These are phyloP conservation scores for Drosophila leonis DNA, from an alignment of 2,888 invertebrate genomes.

Conservation along the genomic window DNA sequence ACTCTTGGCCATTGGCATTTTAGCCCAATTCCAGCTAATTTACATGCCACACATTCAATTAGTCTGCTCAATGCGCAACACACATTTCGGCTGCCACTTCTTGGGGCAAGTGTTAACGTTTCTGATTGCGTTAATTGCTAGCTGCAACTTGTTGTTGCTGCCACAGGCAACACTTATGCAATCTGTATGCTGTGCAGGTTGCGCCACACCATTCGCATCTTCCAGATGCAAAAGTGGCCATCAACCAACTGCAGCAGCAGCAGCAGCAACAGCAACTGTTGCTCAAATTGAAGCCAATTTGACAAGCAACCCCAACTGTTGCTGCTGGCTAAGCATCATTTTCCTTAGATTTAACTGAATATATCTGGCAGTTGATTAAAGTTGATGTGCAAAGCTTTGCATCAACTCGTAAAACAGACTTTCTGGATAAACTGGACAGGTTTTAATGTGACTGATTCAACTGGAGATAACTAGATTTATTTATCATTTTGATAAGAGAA, in stretches of 20 bases:
- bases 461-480: background rate
- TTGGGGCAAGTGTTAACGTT: conserved; percentile 33
- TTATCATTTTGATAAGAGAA: background rate
- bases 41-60: conserved; percentile 59
- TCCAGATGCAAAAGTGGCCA: conserved; percentile 41
- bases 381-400: conserved; percentile 8
- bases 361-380: conserved; percentile 10
- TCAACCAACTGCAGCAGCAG: conserved; percentile 23
- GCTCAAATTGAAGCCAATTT: conserved; percentile 17
- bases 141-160: conserved; percentile 24
- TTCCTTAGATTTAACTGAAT: conserved; percentile 6
- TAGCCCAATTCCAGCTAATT: conserved; percentile 44
- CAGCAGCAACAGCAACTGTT: conserved; percentile 20
- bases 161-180: conserved; percentile 44
- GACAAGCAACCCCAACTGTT: conserved; percentile 13
- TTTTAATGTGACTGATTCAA: background rate
- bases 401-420: conserved; percentile 1
- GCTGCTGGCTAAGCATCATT: conserved; percentile 35
- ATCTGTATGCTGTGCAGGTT: conserved; percentile 10
- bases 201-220: conserved; percentile 29
- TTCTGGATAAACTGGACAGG: background rate
- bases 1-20: conserved; percentile 51
- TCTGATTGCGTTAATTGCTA: conserved; percentile 46
- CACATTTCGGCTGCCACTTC: conserved; percentile 38
- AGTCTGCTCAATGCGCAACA: conserved; percentile 35